A percentile compares a stretch with the other conserved stretches of the same genome.
Conservation (phyloP, 2,113 vertebrate genomes). For the Petaurus breviceps region DNA sequence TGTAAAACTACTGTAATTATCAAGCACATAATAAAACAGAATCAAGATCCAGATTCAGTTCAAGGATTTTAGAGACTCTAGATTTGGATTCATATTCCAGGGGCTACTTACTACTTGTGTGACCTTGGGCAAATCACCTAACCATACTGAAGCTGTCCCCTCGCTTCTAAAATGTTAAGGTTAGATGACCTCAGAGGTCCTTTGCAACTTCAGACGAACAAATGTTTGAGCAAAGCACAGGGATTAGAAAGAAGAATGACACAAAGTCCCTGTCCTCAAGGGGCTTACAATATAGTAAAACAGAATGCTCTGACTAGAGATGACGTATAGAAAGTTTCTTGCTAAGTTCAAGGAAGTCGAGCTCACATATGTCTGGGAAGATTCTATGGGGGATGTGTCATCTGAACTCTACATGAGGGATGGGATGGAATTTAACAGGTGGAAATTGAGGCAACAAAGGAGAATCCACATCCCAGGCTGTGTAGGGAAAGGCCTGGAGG, state of each 20-base stretch:
- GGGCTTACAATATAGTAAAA: background rate
- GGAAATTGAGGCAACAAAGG: background rate
- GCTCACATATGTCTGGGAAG: background rate
- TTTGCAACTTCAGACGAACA: background rate
- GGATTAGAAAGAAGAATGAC: background rate
- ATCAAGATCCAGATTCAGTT: background rate
- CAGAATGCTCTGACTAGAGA: background rate
- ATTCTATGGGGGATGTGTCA: background rate
- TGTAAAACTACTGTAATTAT: background rate
- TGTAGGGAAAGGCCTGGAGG: background rate
- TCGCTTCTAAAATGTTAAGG: background rate
- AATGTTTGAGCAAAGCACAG: background rate
- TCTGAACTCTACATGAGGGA: background rate
- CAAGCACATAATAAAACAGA: background rate
- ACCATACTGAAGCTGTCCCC: background rate
- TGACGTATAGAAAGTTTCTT: background rate
- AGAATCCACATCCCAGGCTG: background rate
- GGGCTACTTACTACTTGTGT: background rate
- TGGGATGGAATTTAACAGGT: background rate
- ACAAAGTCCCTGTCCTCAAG: background rate
- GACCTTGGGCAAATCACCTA: background rate
- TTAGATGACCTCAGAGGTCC: background rate
- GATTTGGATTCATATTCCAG: background rate
- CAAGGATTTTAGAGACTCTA: background rate
- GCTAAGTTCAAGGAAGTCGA: background rate